These are phyloP conservation scores for Columba guinea DNA, from an alignment of 2,797 vertebrate species.

Conservation along the genomic window DNA sequence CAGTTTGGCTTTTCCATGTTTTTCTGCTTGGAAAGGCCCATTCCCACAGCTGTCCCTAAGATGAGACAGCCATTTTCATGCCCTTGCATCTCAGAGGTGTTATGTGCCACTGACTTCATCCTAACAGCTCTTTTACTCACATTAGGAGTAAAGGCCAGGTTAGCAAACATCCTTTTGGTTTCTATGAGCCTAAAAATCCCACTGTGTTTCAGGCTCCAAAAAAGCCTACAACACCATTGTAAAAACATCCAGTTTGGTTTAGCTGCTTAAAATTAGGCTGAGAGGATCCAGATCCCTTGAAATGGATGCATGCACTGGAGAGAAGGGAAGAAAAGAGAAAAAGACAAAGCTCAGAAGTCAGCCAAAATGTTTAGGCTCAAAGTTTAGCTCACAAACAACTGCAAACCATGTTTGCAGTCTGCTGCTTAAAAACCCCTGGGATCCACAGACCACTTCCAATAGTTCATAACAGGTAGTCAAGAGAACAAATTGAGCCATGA, in stretches of 20 bases:
- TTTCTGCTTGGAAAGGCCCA: not conserved
- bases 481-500: not conserved
- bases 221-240: not conserved
- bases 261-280: not conserved
- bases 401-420: not conserved
- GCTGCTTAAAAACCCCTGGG: not conserved
- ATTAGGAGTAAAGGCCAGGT: not conserved
- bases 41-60: not conserved
- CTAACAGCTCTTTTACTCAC: not conserved
- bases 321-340: not conserved
- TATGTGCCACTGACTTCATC: not conserved
- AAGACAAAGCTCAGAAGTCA: conserved; percentile 6
- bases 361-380: not conserved
- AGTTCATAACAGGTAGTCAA: not conserved
- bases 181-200: not conserved
- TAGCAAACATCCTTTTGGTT: not conserved
- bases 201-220: not conserved
- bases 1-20: not conserved
- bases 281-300: not conserved
- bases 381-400: not conserved
- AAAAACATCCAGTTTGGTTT: not conserved
- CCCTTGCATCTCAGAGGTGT: not conserved
- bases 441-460: not conserved
- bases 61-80: not conserved
- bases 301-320: not conserved